Evolutionary conservation across 2,888 invertebrate species (phyloP).

Genomic region (Acanthosepion esculentum): DNA sequence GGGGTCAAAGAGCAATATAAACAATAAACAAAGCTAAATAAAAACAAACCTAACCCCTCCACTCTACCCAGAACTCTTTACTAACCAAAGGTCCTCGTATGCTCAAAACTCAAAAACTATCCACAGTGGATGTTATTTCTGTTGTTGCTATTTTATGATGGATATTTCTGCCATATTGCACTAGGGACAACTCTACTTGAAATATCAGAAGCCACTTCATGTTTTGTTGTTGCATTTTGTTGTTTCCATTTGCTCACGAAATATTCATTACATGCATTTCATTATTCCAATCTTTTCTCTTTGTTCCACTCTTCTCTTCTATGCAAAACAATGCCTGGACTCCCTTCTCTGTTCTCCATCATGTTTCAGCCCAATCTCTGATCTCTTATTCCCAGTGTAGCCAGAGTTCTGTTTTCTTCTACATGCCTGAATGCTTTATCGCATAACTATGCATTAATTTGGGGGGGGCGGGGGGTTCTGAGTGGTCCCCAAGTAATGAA

Average conservation of each 20-base stretch:
- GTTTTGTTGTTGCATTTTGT: background rate
- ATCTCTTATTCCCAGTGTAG: background rate
- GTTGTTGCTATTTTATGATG: background rate
- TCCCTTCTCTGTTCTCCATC: background rate
- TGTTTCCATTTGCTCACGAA: background rate
- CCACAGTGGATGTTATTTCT: background rate
- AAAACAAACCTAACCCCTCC: background rate
- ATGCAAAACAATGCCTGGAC: background rate
- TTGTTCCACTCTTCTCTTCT: background rate
- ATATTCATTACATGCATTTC: constrained; percentile 33
- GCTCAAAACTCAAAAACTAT: background rate
- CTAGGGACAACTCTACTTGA: background rate
- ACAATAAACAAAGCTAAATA: background rate
- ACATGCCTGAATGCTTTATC: background rate
- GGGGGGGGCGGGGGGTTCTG: background rate
- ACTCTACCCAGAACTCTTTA: too few relatives aligned
- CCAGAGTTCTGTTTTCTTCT: constrained; percentile 1
- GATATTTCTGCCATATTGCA: background rate
- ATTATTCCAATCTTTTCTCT: background rate
- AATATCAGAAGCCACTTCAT: background rate
- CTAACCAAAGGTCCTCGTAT: background rate
- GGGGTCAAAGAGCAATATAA: background rate
- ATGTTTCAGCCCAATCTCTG: background rate
- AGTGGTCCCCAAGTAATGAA: constrained; percentile 6
- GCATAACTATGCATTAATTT: constrained; percentile 8